Percentiles rank a stretch among this genome's conserved stretches.
These are phyloP conservation scores for Anas platyrhynchos DNA, from an alignment of 2,113 vertebrate species.

Conservation along the genomic window DNA sequence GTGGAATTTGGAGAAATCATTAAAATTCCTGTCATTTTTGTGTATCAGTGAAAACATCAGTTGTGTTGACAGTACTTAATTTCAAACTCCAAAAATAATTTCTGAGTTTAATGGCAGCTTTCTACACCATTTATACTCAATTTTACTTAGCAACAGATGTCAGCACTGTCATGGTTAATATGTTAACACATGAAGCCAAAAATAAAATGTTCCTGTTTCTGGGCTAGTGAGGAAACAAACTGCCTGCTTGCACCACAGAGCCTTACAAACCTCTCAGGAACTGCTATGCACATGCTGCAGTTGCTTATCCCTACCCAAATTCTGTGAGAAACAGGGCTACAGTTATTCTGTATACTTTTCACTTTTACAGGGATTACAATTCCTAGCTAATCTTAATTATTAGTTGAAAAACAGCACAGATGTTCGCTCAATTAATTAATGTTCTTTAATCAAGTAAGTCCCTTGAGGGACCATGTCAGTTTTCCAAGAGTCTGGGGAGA, in stretches of 20 bases:
- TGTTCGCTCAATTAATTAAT: conserved; percentile 64
- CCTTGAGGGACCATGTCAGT: not conserved
- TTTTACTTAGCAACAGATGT: conserved; percentile 45
- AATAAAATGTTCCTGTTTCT: conserved; percentile 32
- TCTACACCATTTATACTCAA: conserved; percentile 22
- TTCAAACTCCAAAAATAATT: conserved; percentile 55
- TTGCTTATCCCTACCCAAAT: not conserved
- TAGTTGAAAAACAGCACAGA: conserved; percentile 51
- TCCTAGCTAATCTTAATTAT: conserved; percentile 26
- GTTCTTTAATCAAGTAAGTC: conserved; percentile 47
- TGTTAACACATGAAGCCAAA: not conserved
- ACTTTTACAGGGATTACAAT: conserved; percentile 1
- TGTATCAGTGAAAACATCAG: not conserved
- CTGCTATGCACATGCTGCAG: not conserved
- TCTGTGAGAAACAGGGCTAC: not conserved
- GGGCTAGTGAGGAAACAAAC: not conserved
- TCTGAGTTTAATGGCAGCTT: conserved; percentile 43
- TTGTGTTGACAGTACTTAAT: conserved; percentile 45
- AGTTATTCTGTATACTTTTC: not conserved
- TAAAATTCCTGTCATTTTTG: conserved; percentile 43
- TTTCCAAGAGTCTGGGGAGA: conserved; percentile 23
- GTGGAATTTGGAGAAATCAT: not conserved
- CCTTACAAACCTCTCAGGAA: not conserved
- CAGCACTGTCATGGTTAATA: conserved; percentile 52
- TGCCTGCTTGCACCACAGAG: not conserved